Evolutionary conservation across 2,888 invertebrate genomes (phyloP).

Genomic region (Troides oblongomaculatus): DNA sequence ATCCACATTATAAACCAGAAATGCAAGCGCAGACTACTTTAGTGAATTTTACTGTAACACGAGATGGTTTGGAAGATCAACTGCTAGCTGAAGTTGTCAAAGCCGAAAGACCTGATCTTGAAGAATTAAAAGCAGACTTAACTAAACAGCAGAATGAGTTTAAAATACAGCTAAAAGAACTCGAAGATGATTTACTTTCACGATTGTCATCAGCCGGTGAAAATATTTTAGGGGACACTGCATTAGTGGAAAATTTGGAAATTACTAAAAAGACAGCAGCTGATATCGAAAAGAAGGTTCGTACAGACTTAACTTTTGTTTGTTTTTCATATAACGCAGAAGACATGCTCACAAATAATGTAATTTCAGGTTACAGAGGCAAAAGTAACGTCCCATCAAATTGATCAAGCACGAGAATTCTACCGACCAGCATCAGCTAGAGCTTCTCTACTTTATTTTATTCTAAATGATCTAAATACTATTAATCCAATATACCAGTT

Average conservation of each 20-base stretch:
- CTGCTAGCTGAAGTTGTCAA: constrained; percentile 97
- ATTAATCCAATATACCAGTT: constrained; percentile 99
- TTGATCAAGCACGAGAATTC: constrained; percentile 95
- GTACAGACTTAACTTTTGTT: neutral
- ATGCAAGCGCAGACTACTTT: constrained; percentile 99
- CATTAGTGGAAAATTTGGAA: constrained; percentile 96
- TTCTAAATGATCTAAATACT: constrained; percentile 95
- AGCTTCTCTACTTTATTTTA: constrained; percentile 96
- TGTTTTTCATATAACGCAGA: neutral
- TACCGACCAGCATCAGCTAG: constrained; percentile 94
- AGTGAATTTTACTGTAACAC: constrained; percentile 97
- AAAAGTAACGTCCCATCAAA: constrained; percentile 93
- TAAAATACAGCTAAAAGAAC: constrained; percentile 94
- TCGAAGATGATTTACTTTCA: constrained; percentile 96
- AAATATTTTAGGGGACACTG: constrained; percentile 96
- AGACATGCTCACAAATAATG: constrained; percentile 52
- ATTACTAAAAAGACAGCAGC: constrained; percentile 97
- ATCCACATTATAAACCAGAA: constrained; percentile 98
- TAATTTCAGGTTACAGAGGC: constrained; percentile 87
- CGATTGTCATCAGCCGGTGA: constrained; percentile 94
- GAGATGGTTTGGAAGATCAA: constrained; percentile 97
- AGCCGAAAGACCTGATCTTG: constrained; percentile 97
- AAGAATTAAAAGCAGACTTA: constrained; percentile 95
- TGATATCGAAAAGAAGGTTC: constrained; percentile 94
- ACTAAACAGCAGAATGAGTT: constrained; percentile 98